Base-by-base conservation (phyloP, 2,797 vertebrate species). In the Channa striata region DNA sequence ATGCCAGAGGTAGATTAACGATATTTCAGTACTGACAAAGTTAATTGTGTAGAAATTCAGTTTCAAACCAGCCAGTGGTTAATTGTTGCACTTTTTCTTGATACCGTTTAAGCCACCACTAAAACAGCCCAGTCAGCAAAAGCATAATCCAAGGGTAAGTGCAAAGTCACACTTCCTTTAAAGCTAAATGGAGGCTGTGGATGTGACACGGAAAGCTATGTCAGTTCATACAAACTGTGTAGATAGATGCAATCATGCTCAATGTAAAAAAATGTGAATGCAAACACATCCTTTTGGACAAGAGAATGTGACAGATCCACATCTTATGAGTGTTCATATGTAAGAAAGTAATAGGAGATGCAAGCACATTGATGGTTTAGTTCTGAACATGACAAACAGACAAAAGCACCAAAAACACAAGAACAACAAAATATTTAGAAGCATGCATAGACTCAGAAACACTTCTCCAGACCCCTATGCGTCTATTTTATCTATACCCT, bases 391-490 rank as follows among this genome's bases (percentile, higher is more conserved):
- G 63, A 83, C 16, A 42, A 58, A 23, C 34, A 58, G 36, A 58
- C 9, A 3, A 43, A 50, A 17, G 75, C 64, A 65, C n/a, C 25
- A 36, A 48, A 40, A 48, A 72, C 6, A 30, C 25, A 36, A 34
- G 63, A 60, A 66, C 42, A 67, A 2, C 30, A 47, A 82, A 51
- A 67, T 46, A 52, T 34, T 78, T 65, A 77, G 81, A 54, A 77
- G 68, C 93, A 94, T 93, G 92, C 92, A 93, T 44, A 87, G 72
- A 30, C 52, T 83, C 74, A 87, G 85, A 92, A 92, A 91, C 79
- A 90, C 83, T 72, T 88, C 87, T 89, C 53, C 70, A 20, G 6
- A 20, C 56, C 47, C 20, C 11, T 17, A n/a, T 19, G 19, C n/a
- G 0, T 16, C 1, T 33, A 54, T 53, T 20, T 20, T 13, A 17